These are phyloP conservation scores for Chloroceryle amazona DNA, from an alignment of 2,797 vertebrate genomes.

Conservation along the genomic window DNA sequence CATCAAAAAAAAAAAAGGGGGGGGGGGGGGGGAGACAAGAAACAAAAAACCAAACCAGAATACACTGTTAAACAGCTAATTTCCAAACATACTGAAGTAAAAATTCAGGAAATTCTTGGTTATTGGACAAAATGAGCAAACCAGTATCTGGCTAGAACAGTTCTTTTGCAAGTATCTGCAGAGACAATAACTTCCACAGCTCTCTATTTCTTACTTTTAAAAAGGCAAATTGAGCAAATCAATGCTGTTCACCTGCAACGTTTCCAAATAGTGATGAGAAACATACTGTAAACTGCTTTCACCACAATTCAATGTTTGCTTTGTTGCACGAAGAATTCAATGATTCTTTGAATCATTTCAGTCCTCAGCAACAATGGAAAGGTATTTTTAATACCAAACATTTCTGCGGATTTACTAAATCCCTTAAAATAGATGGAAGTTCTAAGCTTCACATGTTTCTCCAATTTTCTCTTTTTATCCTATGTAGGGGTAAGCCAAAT, in stretches of 20 bases:
- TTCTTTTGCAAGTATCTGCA: background rate
- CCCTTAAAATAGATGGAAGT: background rate
- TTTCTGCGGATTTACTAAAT: background rate
- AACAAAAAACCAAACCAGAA: background rate
- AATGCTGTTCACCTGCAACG: background rate
- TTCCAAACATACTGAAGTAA: background rate
- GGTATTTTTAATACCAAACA: background rate
- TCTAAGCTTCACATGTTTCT: background rate
- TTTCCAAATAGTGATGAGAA: background rate
- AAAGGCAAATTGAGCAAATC: background rate
- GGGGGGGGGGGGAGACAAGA: no score
- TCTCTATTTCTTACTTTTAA: background rate
- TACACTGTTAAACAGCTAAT: background rate
- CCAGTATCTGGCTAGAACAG: background rate
- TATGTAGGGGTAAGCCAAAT: accelerated
- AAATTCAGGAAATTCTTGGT: background rate
- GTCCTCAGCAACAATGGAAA: background rate
- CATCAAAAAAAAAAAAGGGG: background rate
- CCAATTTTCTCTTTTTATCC: background rate
- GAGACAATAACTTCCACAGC: background rate
- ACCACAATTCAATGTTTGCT: background rate
- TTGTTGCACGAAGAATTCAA: background rate
- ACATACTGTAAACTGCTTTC: background rate
- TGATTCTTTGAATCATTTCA: background rate
- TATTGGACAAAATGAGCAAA: background rate